A percentile compares a stretch with the other conserved stretches of the same genome.
phyloP scores from a whole-genome alignment of 2,113 vertebrate species.

The Crotalus helleri region DNA sequence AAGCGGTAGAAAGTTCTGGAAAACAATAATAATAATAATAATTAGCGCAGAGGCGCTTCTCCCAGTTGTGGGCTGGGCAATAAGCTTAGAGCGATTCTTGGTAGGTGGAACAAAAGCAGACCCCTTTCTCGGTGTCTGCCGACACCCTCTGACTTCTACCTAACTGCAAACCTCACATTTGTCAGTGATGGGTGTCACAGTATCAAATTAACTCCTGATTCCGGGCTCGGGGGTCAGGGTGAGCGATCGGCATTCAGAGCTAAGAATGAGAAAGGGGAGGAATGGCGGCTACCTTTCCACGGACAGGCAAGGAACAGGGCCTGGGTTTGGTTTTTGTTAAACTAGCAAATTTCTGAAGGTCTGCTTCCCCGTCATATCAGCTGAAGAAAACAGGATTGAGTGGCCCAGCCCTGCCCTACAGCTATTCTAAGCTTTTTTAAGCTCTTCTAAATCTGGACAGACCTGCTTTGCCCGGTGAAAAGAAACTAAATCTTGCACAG shows the following conservation, averaged over 20 bases:
- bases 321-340: background rate
- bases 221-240: no score
- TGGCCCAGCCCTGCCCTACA: background rate
- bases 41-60: background rate
- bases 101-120: background rate
- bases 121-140: accelerated
- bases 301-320: background rate
- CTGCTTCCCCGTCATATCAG: background rate
- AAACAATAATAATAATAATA: background rate
- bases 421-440: background rate
- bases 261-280: background rate
- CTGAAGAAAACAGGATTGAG: background rate
- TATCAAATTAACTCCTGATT: background rate
- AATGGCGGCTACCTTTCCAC: background rate
- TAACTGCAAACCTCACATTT: background rate
- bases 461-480: background rate
- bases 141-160: background rate
- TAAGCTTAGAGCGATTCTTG: background rate
- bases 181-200: background rate
- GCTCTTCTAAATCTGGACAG: background rate
- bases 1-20: constrained; percentile 93
- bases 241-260: background rate
- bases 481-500: background rate
- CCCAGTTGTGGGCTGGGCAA: background rate
- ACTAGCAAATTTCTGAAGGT: background rate